These are phyloP conservation scores for Trissonchulus latispiculum DNA, from an alignment of 2,888 invertebrate species.

Conservation along the genomic window DNA sequence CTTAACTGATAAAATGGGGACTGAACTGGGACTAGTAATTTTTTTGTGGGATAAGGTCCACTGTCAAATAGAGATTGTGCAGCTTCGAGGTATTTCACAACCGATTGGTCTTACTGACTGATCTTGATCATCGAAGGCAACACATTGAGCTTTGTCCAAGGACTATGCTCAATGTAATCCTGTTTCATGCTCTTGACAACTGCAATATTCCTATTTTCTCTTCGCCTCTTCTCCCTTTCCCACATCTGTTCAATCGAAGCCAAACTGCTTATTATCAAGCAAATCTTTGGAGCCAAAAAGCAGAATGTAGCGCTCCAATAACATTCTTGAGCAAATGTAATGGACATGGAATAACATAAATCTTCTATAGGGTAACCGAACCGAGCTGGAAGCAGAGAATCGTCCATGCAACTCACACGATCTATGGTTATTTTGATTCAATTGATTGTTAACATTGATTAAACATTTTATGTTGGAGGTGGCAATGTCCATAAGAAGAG, in stretches of 20 bases:
- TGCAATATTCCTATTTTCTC: neutral
- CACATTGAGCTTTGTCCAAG: neutral
- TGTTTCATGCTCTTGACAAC: neutral
- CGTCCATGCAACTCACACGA: neutral
- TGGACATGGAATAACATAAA: constrained; percentile 2
- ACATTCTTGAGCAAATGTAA: neutral
- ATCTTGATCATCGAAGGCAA: neutral
- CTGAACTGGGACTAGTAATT: neutral
- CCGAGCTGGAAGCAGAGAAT: neutral
- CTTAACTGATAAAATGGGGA: neutral
- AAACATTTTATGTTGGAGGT: neutral
- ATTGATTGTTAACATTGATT: neutral
- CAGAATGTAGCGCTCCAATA: neutral
- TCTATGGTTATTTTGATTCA: neutral
- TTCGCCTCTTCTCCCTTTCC: neutral
- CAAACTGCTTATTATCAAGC: neutral
- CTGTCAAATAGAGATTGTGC: neutral
- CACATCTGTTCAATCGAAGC: neutral
- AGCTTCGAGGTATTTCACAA: neutral
- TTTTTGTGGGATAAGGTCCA: neutral
- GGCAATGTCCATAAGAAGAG: neutral
- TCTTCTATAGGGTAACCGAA: neutral
- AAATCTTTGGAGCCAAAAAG: neutral
- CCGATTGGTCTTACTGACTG: neutral
- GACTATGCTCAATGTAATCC: neutral